These are phyloP conservation scores for Pandemis cinnamomeana DNA, from an alignment of 2,888 invertebrate species.

Conservation along the genomic window DNA sequence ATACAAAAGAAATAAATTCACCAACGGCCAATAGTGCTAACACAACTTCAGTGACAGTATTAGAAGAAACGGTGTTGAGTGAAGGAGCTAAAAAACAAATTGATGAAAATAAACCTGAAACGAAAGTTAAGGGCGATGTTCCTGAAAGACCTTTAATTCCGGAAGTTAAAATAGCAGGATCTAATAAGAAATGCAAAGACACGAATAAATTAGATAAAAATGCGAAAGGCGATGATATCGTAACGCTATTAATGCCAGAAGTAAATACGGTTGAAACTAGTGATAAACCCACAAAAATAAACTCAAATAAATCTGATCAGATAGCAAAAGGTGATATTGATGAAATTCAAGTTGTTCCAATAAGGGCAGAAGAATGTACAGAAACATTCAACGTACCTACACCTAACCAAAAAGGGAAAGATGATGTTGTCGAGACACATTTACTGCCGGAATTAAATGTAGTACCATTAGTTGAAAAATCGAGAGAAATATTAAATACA, in stretches of 20 bases:
- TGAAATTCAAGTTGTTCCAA: not conserved
- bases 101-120: not conserved
- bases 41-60: not conserved
- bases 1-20: not conserved
- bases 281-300: not conserved
- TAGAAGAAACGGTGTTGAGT: not conserved
- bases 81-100: not conserved
- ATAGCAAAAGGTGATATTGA: not conserved
- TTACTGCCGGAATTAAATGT: not conserved
- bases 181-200: conserved; percentile 1
- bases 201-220: conserved; percentile 3
- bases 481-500: not conserved
- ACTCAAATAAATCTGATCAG: not conserved
- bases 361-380: not conserved
- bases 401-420: not conserved
- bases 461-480: conserved; percentile 6
- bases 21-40: not conserved
- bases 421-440: not conserved
- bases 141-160: not conserved
- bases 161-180: not conserved
- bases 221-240: not conserved
- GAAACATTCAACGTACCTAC: not conserved
- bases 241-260: not conserved
- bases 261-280: not conserved
- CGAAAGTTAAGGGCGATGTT: not conserved